A percentile compares a stretch with the other conserved stretches of the same genome.
Conservation (phyloP, 1,140 invertebrate genomes). For the Radopholus similis region DNA sequence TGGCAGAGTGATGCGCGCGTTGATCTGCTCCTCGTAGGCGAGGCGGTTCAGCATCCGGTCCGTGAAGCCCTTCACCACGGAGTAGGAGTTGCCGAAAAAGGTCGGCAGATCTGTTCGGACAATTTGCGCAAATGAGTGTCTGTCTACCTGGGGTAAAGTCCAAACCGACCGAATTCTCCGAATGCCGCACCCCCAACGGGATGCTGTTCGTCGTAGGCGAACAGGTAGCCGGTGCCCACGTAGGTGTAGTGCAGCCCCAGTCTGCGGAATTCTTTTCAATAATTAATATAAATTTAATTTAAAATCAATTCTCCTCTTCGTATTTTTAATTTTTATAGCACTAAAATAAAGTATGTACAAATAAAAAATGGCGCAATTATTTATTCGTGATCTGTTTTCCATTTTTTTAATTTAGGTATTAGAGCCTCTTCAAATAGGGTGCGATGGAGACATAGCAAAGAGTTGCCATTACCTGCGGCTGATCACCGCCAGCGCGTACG, state of each 20-base stretch:
- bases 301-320: too few species aligned
- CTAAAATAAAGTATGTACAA: too few species aligned
- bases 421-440: too few species aligned
- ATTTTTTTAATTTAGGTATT: too few species aligned
- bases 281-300: neutral
- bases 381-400: neutral
- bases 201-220: conserved; percentile 58
- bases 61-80: conserved; percentile 59
- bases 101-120: conserved; percentile 51
- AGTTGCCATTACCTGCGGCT: conserved; percentile 16
- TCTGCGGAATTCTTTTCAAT: neutral
- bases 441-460: too few species aligned
- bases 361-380: neutral
- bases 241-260: conserved; percentile 58
- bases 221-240: conserved; percentile 57
- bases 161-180: conserved; percentile 42
- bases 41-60: conserved; percentile 53
- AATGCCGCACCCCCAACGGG: conserved; percentile 48
- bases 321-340: too few species aligned
- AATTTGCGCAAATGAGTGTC: neutral
- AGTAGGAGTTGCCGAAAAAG: conserved; percentile 60
- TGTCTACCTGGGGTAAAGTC: neutral
- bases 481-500: conserved; percentile 41
- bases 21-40: conserved; percentile 41
- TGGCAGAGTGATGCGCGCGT: conserved; percentile 58